phyloP scores from a whole-genome alignment of 2,797 vertebrate genomes.

The Epinephelus malabaricus region DNA sequence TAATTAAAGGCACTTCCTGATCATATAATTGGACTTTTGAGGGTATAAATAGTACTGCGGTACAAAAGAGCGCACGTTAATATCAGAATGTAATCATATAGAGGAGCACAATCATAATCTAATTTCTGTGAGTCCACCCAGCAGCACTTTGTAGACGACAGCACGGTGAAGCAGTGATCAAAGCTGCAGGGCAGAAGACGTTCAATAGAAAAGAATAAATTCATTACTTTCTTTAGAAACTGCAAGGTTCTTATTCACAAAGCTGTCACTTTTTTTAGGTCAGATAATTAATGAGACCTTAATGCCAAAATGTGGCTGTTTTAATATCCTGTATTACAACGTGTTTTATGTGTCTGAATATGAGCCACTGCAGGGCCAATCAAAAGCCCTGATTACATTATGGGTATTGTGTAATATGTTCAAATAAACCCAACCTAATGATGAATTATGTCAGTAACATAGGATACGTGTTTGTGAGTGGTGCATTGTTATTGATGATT shows the following conservation, averaged over 20 bases:
- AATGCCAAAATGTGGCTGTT: conserved; percentile 2
- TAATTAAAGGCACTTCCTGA: background rate
- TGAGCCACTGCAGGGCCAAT: conserved; percentile 3
- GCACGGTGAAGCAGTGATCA: conserved; percentile 2
- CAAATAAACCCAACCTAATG: background rate
- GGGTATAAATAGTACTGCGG: background rate
- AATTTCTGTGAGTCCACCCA: background rate
- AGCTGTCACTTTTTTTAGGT: background rate
- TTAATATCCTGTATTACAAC: conserved; percentile 22
- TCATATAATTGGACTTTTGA: background rate
- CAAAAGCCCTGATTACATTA: background rate
- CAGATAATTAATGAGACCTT: conserved; percentile 1
- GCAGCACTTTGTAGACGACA: conserved; percentile 9
- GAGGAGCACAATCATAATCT: background rate
- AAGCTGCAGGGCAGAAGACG: background rate
- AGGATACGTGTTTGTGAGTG: background rate
- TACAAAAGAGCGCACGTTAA: background rate
- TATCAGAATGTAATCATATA: background rate
- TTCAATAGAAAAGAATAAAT: conserved; percentile 10
- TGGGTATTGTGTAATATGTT: background rate
- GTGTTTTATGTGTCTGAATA: conserved; percentile 7
- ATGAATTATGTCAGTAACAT: background rate
- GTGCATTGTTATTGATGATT: no score
- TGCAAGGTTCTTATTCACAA: conserved; percentile 5
- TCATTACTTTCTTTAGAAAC: conserved; percentile 4